Base-by-base conservation (phyloP, 2,888 invertebrate species). In the Drosophila tanythrix region DNA sequence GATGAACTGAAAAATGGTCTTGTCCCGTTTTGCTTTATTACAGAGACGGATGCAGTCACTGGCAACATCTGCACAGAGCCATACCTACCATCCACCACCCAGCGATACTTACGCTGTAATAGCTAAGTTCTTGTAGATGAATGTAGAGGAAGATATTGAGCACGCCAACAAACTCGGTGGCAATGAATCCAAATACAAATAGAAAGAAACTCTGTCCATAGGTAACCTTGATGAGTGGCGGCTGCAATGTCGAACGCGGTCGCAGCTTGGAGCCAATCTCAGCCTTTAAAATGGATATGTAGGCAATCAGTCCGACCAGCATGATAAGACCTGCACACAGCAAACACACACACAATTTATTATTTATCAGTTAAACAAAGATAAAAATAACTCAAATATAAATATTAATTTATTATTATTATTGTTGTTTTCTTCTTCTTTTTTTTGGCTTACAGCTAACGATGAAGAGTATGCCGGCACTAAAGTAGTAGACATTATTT, bases 201-300 rank as follows among this genome's bases (percentile, higher is more conserved):
- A 98, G 94, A 61, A 97, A 95, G 93, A 98, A 98, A 71, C 97
- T 97, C 93, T 96, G 97, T 57, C 98, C 98, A 92, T 98, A 98
- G 89, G 95, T 95, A 93, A 97, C 97, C 68, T 96, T 96, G 94
- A 98, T 97, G 62, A 96, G 94, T 1, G 97, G 96, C 48, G 96
- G 96, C 90, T 96, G 95, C 70, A 96, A 95, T 60, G 96, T 95
- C 27, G 97, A 96, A 91, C 96, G 95, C 70, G 97, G 96, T 73
- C 97, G 95, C 70, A 98, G 94, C 93, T 98, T 98, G 90, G 96
- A 96, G 52, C 97, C 97, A 53, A 98, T 95, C 95, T 98, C 98
- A 13, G 97, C 96, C 93, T 98, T 98, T 93, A 98, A 96, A 90
- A 97, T 96, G 66, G 98, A 97, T 94, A 98, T 97, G 95, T 98